Conservation (phyloP, 2,888 invertebrate species). For the Baronia brevicornis region DNA sequence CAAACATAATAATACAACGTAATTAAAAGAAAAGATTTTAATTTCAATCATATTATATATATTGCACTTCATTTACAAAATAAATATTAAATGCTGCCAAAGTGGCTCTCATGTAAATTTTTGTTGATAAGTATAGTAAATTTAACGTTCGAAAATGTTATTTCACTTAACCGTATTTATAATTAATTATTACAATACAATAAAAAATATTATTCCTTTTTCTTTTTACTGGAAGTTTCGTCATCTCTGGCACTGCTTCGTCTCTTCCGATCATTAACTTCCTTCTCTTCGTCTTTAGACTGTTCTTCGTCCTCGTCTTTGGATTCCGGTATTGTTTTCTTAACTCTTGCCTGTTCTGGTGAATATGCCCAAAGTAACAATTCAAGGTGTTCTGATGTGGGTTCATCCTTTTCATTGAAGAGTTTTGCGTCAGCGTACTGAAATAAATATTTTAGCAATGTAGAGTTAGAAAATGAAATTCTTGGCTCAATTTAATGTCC, state of each 20-base stretch:
- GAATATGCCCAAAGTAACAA: slow-evolving; percentile 86
- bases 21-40: no score
- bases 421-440: slow-evolving; percentile 78
- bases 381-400: slow-evolving; percentile 80
- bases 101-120: no score
- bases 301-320: slow-evolving; percentile 28
- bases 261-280: slow-evolving; percentile 35
- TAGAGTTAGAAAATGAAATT: no score
- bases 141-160: no score
- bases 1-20: no score
- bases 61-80: no score
- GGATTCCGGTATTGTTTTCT: slow-evolving; percentile 60
- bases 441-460: no score
- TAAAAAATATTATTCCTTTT: slow-evolving; percentile 31
- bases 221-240: slow-evolving; percentile 46
- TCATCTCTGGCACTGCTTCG: slow-evolving; percentile 41
- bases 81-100: no score
- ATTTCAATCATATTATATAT: no score
- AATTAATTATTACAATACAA: background rate
- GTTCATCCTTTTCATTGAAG: slow-evolving; percentile 79
- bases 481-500: no score
- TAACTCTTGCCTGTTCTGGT: slow-evolving; percentile 80
- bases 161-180: no score
- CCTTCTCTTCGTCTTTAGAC: slow-evolving; percentile 16
- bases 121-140: no score